These are phyloP conservation scores for Streptopelia turtur DNA, from an alignment of 2,797 vertebrate genomes.

Conservation along the genomic window DNA sequence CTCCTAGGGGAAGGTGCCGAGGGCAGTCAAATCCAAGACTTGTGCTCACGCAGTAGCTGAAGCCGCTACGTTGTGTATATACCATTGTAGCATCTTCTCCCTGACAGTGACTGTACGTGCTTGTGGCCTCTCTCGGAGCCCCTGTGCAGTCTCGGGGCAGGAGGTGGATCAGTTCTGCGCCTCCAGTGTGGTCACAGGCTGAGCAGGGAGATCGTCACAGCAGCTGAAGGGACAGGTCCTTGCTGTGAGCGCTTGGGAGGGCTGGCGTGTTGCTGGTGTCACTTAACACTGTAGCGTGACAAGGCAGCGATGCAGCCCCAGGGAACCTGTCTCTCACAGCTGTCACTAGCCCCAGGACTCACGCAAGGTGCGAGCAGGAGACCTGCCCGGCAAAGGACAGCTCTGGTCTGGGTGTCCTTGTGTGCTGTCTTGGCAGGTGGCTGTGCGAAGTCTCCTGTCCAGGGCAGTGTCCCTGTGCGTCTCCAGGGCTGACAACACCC, in stretches of 20 bases:
- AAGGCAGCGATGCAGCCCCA: neutral
- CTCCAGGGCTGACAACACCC: neutral
- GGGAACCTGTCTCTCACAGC: neutral
- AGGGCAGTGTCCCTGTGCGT: neutral
- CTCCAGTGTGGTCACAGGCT: neutral
- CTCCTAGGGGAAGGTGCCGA: neutral
- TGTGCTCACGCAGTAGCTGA: slow-evolving; percentile 3
- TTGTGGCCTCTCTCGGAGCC: neutral
- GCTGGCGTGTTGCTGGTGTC: neutral
- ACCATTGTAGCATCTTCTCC: slow-evolving; percentile 46
- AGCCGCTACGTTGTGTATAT: slow-evolving; percentile 42
- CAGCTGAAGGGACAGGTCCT: neutral
- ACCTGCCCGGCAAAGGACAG: neutral
- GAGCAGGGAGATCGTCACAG: neutral
- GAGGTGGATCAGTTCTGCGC: neutral
- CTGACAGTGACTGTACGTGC: neutral
- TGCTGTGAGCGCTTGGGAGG: accelerated
- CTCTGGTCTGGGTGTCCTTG: neutral
- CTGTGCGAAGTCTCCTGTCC: neutral
- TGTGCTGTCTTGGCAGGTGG: accelerated
- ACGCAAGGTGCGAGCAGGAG: neutral
- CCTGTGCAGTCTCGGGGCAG: neutral
- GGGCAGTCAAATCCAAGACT: neutral
- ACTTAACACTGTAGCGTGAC: neutral
- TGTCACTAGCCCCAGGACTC: neutral